These are phyloP conservation scores for Leptopilina boulardi DNA, from an alignment of 1,140 invertebrate genomes.

Conservation along the genomic window DNA sequence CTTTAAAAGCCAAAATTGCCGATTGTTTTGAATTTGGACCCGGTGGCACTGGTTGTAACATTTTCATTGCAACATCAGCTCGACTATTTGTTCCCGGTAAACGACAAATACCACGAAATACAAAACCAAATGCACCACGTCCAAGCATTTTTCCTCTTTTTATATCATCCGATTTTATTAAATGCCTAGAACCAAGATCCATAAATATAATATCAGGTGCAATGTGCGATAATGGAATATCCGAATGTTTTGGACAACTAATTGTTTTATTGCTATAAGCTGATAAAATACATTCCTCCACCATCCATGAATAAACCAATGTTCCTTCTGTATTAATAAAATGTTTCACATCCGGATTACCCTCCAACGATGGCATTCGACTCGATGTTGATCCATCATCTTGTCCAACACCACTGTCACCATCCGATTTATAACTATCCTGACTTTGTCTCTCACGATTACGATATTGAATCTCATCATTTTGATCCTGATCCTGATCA, in stretches of 20 bases:
- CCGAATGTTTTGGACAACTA: constrained; percentile 84
- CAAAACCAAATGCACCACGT: constrained; percentile 97
- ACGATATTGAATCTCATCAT: constrained; percentile 59
- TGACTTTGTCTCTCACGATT: constrained; percentile 75
- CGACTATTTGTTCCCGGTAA: constrained; percentile 77
- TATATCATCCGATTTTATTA: constrained; percentile 89
- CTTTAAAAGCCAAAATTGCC: constrained; percentile 88
- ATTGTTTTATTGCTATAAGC: constrained; percentile 85
- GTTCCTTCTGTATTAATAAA: constrained; percentile 62
- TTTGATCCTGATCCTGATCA: constrained; percentile 64
- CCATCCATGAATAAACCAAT: constrained; percentile 85
- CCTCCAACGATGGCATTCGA: constrained; percentile 88
- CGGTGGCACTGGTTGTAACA: constrained; percentile 94
- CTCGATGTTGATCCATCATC: constrained; percentile 82
- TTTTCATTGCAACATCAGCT: constrained; percentile 94
- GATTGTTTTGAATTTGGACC: constrained; percentile 85
- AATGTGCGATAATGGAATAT: constrained; percentile 83
- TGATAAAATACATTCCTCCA: constrained; percentile 96
- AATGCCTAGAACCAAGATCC: constrained; percentile 88
- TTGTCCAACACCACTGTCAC: constrained; percentile 85
- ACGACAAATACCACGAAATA: constrained; percentile 90
- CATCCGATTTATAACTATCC: constrained; percentile 85
- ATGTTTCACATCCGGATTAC: constrained; percentile 78
- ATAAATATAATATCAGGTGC: constrained; percentile 93
- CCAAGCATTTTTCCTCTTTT: constrained; percentile 89